A percentile compares a stretch with the other conserved stretches of the same genome.
These are phyloP conservation scores for Enteromius trimaculatus DNA, from an alignment of 2,797 vertebrate species.

Conservation along the genomic window DNA sequence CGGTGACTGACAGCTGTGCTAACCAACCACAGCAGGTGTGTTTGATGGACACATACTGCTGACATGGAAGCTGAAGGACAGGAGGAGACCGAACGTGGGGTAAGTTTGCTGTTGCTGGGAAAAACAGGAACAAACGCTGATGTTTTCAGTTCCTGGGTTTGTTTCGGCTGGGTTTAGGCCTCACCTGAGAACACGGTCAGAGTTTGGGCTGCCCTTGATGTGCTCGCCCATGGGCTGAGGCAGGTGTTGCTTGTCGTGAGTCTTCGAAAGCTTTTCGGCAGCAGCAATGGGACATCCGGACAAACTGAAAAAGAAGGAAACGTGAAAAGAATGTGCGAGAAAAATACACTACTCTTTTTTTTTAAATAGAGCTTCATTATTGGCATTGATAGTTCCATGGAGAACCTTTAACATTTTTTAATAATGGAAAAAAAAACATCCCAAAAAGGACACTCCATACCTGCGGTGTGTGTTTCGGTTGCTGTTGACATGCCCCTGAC, in stretches of 20 bases:
- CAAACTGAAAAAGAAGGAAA: constrained; percentile 74
- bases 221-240: constrained; percentile 83
- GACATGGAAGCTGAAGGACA: constrained; percentile 38
- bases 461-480: constrained; percentile 98
- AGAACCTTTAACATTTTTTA: background rate
- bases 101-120: constrained; percentile 14
- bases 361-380: background rate
- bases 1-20: constrained; percentile 46
- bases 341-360: background rate
- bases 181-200: constrained; percentile 93
- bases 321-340: background rate
- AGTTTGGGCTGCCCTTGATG: constrained; percentile 88
- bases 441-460: constrained; percentile 70
- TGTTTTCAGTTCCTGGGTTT: background rate
- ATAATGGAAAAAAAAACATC: background rate
- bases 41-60: constrained; percentile 41
- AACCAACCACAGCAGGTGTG: constrained; percentile 39
- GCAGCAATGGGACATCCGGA: constrained; percentile 97
- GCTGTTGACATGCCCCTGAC: constrained; percentile 98
- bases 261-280: constrained; percentile 94
- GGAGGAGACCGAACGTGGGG: background rate
- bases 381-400: background rate
- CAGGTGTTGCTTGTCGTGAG: constrained; percentile 86
- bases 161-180: constrained; percentile 29
- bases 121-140: constrained; percentile 16